Percentiles rank a stretch among this genome's conserved stretches.
phyloP scores from a whole-genome alignment of 2,888 invertebrate species.

The Aporophyla nigra region DNA sequence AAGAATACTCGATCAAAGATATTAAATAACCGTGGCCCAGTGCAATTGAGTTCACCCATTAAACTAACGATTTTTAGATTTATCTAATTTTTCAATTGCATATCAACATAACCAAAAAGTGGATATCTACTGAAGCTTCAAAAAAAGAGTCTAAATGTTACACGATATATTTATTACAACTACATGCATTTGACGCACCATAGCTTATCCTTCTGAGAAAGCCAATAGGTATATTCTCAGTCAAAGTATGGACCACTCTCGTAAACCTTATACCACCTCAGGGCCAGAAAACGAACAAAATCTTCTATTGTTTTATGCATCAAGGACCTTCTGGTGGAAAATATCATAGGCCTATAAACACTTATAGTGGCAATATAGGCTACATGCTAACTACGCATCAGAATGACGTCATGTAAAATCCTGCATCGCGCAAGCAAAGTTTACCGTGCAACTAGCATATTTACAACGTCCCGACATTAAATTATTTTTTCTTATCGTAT shows the following conservation, averaged over 20 bases:
- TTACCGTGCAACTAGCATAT: too few relatives aligned
- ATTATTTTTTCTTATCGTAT: too few relatives aligned
- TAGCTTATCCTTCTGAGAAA: neutral
- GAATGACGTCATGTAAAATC: too few relatives aligned
- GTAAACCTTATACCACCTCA: neutral
- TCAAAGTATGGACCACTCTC: neutral
- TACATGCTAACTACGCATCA: too few relatives aligned
- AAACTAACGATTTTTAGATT: neutral
- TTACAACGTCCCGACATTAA: too few relatives aligned
- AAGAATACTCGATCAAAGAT: neutral
- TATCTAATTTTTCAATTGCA: neutral
- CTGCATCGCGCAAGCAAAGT: too few relatives aligned
- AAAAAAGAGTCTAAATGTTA: neutral
- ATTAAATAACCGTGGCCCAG: neutral
- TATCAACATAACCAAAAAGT: neutral
- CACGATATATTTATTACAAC: neutral
- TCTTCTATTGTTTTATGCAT: too few relatives aligned
- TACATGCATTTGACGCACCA: neutral
- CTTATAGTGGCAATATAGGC: too few relatives aligned
- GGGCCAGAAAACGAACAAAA: neutral
- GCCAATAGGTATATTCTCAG: neutral
- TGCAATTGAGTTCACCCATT: neutral
- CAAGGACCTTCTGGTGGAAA: too few relatives aligned
- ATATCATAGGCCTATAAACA: too few relatives aligned
- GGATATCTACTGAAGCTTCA: neutral